These are phyloP conservation scores for Corynorhinus townsendii DNA, from an alignment of 2,113 vertebrate genomes.

Conservation along the genomic window DNA sequence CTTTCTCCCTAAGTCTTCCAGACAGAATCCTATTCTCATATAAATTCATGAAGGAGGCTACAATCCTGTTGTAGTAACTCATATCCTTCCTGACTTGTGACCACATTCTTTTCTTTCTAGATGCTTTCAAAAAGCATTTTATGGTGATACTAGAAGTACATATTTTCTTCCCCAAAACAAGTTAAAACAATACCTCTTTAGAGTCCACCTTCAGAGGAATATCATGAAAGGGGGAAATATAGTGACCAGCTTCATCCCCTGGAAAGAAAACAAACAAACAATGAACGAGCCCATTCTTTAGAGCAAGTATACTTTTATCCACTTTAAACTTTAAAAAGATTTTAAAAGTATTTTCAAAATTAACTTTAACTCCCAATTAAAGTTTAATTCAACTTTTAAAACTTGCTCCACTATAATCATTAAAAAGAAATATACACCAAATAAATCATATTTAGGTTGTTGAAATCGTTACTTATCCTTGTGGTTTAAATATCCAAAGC, in stretches of 20 bases:
- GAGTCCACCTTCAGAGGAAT: conserved; percentile 87
- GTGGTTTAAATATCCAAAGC: not conserved
- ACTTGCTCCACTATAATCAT: not conserved
- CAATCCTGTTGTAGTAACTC: too few species aligned
- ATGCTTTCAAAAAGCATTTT: not conserved
- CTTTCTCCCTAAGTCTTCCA: not conserved
- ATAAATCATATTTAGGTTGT: not conserved
- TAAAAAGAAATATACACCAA: not conserved
- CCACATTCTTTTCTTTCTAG: not conserved
- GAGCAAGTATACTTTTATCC: not conserved
- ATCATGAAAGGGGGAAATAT: conserved; percentile 97
- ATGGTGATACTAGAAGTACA: not conserved
- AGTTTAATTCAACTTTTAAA: conserved; percentile 14
- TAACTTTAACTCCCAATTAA: not conserved
- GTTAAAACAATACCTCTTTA: conserved; percentile 81
- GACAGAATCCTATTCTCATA: not conserved
- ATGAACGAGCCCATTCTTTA: not conserved
- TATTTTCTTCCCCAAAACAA: not conserved
- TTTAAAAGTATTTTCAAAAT: not conserved
- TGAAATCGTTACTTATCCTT: not conserved
- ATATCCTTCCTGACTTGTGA: not conserved
- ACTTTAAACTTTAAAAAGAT: not conserved
- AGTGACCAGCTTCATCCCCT: conserved; percentile 92
- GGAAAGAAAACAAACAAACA: conserved; percentile 37
- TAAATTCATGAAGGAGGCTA: not conserved